These are phyloP conservation scores for Bellardia bayeri DNA, from an alignment of 2,888 invertebrate genomes.

Conservation along the genomic window DNA sequence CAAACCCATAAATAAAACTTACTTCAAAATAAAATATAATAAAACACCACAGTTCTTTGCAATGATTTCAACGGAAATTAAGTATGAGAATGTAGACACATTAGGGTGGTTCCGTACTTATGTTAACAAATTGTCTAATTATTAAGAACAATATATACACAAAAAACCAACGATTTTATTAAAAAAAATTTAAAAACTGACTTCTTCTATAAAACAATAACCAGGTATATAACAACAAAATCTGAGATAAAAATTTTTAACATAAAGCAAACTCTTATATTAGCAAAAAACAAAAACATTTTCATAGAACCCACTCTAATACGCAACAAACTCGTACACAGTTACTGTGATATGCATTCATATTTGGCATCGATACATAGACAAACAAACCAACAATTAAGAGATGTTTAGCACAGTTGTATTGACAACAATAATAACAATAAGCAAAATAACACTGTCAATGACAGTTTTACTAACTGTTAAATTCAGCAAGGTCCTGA, in stretches of 20 bases:
- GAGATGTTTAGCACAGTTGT: conserved; percentile 1
- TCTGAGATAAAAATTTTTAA: too few relatives aligned
- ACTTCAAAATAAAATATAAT: not conserved
- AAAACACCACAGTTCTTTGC: not conserved
- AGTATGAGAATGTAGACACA: not conserved
- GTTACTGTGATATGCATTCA: too few relatives aligned
- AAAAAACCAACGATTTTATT: too few relatives aligned
- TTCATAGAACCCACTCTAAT: too few relatives aligned
- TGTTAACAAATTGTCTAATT: too few relatives aligned
- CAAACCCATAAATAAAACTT: conserved; percentile 22
- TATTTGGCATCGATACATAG: not conserved
- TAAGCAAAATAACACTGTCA: conserved; percentile 40
- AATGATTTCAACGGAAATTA: conserved; percentile 6
- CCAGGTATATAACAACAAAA: too few relatives aligned
- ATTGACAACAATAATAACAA: conserved; percentile 13
- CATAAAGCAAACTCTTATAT: too few relatives aligned
- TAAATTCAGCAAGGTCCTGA: conserved; percentile 42
- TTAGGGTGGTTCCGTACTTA: not conserved
- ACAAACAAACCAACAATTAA: not conserved
- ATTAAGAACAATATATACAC: too few relatives aligned
- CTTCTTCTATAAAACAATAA: too few relatives aligned
- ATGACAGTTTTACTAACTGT: conserved; percentile 44
- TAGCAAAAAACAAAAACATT: too few relatives aligned
- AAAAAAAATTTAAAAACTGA: too few relatives aligned
- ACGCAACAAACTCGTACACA: too few relatives aligned